Evolutionary conservation across 2,888 invertebrate species (phyloP).

Genomic region (Exocentrus adspersus): DNA sequence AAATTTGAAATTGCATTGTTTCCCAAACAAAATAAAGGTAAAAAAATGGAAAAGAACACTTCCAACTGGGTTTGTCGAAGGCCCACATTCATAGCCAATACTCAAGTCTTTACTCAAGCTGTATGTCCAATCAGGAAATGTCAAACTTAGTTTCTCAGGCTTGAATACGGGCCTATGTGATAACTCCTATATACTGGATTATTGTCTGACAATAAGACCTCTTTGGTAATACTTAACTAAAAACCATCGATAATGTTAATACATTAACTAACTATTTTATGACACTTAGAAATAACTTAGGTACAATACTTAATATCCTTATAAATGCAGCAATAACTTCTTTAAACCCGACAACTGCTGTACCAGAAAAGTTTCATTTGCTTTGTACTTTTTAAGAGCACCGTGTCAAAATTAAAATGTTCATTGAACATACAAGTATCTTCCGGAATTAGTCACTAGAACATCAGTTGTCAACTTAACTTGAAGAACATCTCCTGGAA

Average conservation of each 20-base stretch:
- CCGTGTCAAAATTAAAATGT: neutral
- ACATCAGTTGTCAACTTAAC: neutral
- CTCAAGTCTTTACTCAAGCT: no score
- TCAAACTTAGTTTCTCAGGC: no score
- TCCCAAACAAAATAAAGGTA: neutral
- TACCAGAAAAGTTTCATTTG: constrained; percentile 16
- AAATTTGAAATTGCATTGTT: constrained; percentile 22
- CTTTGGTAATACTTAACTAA: constrained; percentile 36
- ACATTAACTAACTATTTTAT: constrained; percentile 7
- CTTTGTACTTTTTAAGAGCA: constrained; percentile 8
- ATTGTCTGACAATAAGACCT: constrained; percentile 34
- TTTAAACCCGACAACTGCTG: neutral
- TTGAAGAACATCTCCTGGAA: neutral
- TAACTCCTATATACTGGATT: constrained; percentile 8
- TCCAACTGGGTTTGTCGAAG: no score
- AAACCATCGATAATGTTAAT: constrained; percentile 15
- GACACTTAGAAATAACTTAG: constrained; percentile 11
- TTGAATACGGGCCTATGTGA: no score
- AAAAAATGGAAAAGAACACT: neutral
- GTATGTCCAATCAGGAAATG: no score
- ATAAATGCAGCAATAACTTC: neutral
- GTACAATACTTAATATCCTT: neutral
- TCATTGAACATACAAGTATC: constrained; percentile 14
- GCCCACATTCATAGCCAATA: no score
- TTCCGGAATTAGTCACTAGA: neutral